A percentile compares a stretch with the other conserved stretches of the same genome.
These are phyloP conservation scores for Idaea biselata DNA, from an alignment of 2,888 invertebrate species.

Conservation along the genomic window DNA sequence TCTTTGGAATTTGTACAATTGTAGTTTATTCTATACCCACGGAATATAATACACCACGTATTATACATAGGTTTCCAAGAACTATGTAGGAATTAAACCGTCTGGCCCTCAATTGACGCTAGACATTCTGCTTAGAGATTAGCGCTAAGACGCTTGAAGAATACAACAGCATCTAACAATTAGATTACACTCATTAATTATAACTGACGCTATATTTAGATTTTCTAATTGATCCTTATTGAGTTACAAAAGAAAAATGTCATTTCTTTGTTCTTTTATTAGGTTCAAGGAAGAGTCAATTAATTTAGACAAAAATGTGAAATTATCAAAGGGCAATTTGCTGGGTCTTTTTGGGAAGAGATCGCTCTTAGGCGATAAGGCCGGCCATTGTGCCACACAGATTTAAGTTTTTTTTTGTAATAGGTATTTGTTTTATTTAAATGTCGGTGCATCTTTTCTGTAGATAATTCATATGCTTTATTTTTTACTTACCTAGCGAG, in stretches of 20 bases:
- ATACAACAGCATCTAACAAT: conserved; percentile 41
- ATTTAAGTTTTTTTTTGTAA: too few relatives aligned
- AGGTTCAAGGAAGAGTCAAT: conserved; percentile 10
- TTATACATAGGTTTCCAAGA: conserved; percentile 43
- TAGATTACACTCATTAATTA: conserved; percentile 41
- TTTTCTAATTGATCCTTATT: conserved; percentile 9
- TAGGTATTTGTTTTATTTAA: too few relatives aligned
- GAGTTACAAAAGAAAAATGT: conserved; percentile 22
- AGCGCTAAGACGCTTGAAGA: conserved; percentile 41
- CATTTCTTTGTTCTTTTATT: conserved; percentile 24
- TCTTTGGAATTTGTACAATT: conserved; percentile 3
- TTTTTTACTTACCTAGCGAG: too few relatives aligned
- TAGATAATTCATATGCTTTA: too few relatives aligned
- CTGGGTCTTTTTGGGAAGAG: too few relatives aligned
- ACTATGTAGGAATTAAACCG: conserved; percentile 50
- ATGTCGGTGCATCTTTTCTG: too few relatives aligned
- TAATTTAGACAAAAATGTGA: conserved; percentile 23
- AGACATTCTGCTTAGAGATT: conserved; percentile 43
- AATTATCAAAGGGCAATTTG: conserved; percentile 18
- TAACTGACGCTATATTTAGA: conserved; percentile 46
- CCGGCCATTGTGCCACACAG: too few relatives aligned
- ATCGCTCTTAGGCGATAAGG: too few relatives aligned
- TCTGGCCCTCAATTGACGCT: conserved; percentile 64
- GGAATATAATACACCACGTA: not conserved
- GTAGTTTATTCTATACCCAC: conserved; percentile 9